Conservation (phyloP, 2,113 vertebrate species). For the human (Homo sapiens) region DNA sequence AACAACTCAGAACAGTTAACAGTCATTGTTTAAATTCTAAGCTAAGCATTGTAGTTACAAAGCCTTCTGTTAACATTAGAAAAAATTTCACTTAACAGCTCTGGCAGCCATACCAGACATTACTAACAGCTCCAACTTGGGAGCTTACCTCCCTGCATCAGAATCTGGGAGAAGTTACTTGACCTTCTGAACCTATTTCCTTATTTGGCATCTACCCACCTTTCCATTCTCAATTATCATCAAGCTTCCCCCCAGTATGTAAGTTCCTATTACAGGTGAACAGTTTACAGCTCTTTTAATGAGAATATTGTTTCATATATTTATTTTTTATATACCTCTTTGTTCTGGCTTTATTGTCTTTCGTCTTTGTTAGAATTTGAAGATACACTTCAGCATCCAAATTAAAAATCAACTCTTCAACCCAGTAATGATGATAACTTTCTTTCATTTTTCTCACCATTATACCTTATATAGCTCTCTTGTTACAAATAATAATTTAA, state of each 20-base stretch:
- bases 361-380: not conserved
- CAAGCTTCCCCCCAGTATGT: not conserved
- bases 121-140: not conserved
- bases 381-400: not conserved
- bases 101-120: not conserved
- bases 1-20: not conserved
- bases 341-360: not conserved
- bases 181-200: not conserved
- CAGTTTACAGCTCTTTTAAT: not conserved
- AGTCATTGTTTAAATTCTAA: not conserved
- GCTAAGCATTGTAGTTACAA: accelerated
- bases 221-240: not conserved
- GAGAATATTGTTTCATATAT: not conserved
- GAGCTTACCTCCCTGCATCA: not conserved
- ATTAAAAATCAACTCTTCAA: not conserved
- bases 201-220: not conserved
- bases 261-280: not conserved
- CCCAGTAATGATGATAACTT: not conserved
- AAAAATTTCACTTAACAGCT: not conserved
- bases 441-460: not conserved
- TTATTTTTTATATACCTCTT: not conserved
- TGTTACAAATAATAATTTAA: not conserved
- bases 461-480: not conserved
- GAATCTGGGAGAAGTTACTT: not conserved
- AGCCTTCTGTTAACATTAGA: not conserved